Base-by-base conservation (phyloP, 2,113 vertebrate genomes). In the Willisornis vidua region DNA sequence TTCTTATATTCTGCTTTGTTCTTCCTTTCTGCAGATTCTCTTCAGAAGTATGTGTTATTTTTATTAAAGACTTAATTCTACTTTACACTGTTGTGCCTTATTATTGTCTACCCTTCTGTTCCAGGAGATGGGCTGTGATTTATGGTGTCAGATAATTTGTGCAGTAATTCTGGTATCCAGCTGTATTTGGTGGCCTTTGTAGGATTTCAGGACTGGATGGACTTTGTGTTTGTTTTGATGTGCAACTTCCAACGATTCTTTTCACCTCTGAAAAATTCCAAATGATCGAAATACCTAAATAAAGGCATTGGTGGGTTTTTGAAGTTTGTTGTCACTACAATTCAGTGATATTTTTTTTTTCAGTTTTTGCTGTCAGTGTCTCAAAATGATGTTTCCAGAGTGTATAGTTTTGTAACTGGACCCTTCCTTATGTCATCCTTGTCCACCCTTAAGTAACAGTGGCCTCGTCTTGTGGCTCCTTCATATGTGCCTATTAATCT, bases 401-500 rank as follows among this genome's bases (percentile, higher is more conserved):
- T 12, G n/a, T 63, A 71, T n/a, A 66, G 14, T 78, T 79, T 58
- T 39, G 29, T 26, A 57, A 17, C 4, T 2, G 19, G 66, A 19
- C 49, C 23, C 16, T 43, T 84, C 62, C 39, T 73, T 61, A n/a
- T 66, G 29, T 85, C 61, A 85, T 49, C 31, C 6, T 48, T 83
- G 19, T 28, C 46, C n/a, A 74, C 41, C 55, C 41, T 85, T 67
- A 87, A 84, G 33, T 86, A 59, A 49, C 37, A 49, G 15, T 43
- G 35, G 19, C 57, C 55, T 90, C 63, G 83, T 92, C 68, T 73
- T 73, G n/a, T 72, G 62, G 24, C 45, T 92, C 48, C 51, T 59
- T 88, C 52, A 4, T 24, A 20, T 67, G 39, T 61, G 48, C n/a
- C 35, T 70, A 19, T 87, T 92, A 82, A 89, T 86, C 68, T 92